Conservation (phyloP, 2,113 vertebrate genomes). For the Ramphastos sulfuratus region DNA sequence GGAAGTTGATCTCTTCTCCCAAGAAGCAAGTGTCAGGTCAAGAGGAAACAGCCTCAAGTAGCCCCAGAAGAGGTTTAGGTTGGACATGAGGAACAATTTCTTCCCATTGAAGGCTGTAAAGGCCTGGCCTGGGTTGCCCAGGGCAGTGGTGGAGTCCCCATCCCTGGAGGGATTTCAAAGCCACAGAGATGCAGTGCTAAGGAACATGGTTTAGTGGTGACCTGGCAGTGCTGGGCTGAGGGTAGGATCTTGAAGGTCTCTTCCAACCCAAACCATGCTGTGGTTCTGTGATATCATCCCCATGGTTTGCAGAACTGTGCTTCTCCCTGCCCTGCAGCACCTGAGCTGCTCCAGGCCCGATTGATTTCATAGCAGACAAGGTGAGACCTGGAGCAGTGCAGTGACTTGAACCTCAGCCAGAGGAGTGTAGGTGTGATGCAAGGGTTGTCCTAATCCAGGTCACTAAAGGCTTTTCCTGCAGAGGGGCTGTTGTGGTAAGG, state of each 20-base stretch:
- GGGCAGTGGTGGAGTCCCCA: too few relatives aligned
- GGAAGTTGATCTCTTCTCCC: too few relatives aligned
- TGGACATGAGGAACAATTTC: too few relatives aligned
- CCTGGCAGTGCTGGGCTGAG: neutral
- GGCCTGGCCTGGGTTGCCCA: too few relatives aligned
- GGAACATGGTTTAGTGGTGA: neutral
- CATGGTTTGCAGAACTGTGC: neutral
- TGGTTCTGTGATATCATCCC: neutral
- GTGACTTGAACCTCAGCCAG: fast-evolving
- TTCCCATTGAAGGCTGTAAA: too few relatives aligned
- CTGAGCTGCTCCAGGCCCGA: neutral
- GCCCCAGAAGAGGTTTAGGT: too few relatives aligned
- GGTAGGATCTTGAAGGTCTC: neutral
- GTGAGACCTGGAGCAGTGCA: neutral
- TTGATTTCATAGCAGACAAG: fast-evolving
- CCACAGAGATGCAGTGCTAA: neutral
- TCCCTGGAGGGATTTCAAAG: too few relatives aligned
- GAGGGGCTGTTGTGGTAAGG: neutral
- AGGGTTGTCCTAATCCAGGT: fast-evolving
- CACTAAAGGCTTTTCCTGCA: fast-evolving
- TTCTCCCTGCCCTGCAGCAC: neutral
- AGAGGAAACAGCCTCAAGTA: too few relatives aligned
- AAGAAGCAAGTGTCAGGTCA: too few relatives aligned
- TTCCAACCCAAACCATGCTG: neutral
- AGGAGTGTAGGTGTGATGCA: fast-evolving